These are phyloP conservation scores for Cosmia trapezina DNA, from an alignment of 2,888 invertebrate species.

Conservation along the genomic window DNA sequence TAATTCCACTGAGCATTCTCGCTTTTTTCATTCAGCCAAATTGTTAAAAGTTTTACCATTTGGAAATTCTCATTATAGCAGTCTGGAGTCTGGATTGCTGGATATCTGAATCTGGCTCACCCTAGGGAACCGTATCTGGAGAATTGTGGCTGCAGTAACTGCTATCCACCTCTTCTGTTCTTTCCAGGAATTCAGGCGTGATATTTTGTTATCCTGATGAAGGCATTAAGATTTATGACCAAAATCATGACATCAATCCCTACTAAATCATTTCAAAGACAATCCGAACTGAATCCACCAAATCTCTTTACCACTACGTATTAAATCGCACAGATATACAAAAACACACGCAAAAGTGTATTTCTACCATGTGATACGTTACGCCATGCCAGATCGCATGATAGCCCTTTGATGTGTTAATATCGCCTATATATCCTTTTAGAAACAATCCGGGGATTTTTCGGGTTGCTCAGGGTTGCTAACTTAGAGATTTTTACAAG, in stretches of 20 bases:
- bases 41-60: background rate
- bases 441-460: slow-evolving; percentile 63
- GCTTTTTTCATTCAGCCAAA: background rate
- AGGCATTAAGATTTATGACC: background rate
- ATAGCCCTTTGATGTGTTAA: slow-evolving; percentile 72
- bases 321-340: slow-evolving; percentile 30
- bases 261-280: background rate
- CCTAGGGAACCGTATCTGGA: background rate
- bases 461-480: slow-evolving; percentile 44
- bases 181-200: background rate
- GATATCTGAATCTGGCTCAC: no score
- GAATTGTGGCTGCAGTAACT: background rate
- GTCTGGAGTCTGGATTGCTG: background rate
- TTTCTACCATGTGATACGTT: slow-evolving; percentile 55
- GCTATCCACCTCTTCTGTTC: background rate
- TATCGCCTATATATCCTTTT: slow-evolving; percentile 66
- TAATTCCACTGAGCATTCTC: no score
- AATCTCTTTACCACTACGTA: background rate
- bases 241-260: background rate
- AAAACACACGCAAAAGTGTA: slow-evolving; percentile 36
- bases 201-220: background rate
- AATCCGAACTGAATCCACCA: slow-evolving; percentile 10
- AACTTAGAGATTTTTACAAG: background rate
- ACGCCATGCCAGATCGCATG: slow-evolving; percentile 65
- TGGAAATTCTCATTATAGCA: background rate